Evolutionary conservation across 2,113 vertebrate species (phyloP).

Genomic region (Carassius auratus): DNA sequence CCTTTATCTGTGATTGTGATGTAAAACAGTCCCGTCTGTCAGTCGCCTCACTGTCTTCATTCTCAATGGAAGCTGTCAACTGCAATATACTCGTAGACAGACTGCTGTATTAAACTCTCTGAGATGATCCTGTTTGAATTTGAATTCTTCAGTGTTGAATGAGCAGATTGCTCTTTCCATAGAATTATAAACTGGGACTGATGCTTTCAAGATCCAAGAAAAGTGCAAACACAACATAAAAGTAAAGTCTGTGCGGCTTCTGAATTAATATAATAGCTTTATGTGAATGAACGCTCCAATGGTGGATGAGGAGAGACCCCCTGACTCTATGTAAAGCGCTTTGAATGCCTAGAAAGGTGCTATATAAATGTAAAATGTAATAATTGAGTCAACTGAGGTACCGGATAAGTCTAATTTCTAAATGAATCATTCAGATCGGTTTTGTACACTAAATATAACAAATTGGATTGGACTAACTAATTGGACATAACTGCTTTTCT

Average conservation of each 20-base stretch:
- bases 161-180: neutral
- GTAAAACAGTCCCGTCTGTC: constrained; percentile 37
- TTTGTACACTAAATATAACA: neutral
- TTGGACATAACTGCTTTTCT: neutral
- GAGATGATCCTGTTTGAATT: neutral
- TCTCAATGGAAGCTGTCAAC: constrained; percentile 10
- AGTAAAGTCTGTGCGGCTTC: neutral
- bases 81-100: neutral
- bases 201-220: neutral
- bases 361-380: no score
- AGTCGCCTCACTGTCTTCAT: constrained; percentile 26
- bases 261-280: neutral
- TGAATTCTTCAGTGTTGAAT: neutral
- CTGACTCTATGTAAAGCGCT: no score
- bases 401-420: neutral
- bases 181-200: neutral
- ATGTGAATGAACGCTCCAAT: neutral
- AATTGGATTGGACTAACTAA: neutral
- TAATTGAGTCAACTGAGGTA: neutral
- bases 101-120: neutral
- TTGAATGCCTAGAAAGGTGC: no score
- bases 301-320: no score
- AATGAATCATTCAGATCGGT: neutral
- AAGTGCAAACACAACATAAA: neutral
- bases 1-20: constrained; percentile 29